Evolutionary conservation across 2,113 vertebrate genomes (phyloP), one percentile per base, ranked within the genome.

Genomic region (Gnathonemus echidnorhynchus): DNA sequence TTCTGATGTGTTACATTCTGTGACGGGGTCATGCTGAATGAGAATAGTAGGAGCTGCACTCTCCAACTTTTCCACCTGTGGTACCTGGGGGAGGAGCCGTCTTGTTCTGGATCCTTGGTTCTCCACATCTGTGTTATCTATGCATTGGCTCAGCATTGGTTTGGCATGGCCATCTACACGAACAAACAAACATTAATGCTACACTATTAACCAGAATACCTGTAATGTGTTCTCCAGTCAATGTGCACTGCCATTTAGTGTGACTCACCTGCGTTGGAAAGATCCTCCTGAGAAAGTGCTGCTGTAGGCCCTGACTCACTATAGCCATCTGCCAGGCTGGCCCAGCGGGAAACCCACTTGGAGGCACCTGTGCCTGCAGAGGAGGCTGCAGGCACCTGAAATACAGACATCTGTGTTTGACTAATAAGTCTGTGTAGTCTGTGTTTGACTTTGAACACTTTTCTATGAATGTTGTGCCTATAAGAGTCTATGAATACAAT

Each of bases 331-430:
- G 97, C 98, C 94, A 99, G 96, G 94, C 98, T 99, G 0, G 98
- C 97, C 98, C 98, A 99, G 90, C 98, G 95, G 74, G 98, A 99
- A 90, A 97, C 97, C 98, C 98, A 99, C 93, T 97, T 99, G 91
- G 97, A 96, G 92, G 93, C 94, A 13, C 94, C 95, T 0, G 91
- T 92, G 86, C 92, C 89, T 42, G 91, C 83, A 24, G 90, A 89
- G 86, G 53, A 92, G 88, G 91, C 86, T 85, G 90, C 13, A 89
- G 92, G 92, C 56, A 86, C 92, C 95, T 96, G 74, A 80, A 42
- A 80, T 42, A 80, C 35, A 80, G 35, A 42, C 74, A 8, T 42
- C 13, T 35, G 11, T 27, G 24, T 27, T 66, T 66, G 0, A 31
- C 27, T 70, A 66, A 11, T 66, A 66, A 66, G 17, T 53, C 58